These are phyloP conservation scores for Athalia circularis DNA, from an alignment of 2,888 invertebrate genomes.

Conservation along the genomic window DNA sequence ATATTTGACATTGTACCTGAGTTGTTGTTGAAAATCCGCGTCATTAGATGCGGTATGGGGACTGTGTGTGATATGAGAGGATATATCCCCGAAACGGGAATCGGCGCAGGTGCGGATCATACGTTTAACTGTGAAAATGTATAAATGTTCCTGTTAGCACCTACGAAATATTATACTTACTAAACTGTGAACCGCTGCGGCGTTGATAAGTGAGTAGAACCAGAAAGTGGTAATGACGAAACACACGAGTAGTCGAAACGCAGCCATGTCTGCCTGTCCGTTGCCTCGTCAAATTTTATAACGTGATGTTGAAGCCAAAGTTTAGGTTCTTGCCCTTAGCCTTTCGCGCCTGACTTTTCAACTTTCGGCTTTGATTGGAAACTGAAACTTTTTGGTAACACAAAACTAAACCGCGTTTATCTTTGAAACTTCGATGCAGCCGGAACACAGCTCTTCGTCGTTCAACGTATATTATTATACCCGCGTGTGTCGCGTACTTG, in stretches of 20 bases:
- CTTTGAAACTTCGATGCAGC: neutral
- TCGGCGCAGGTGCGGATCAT: neutral
- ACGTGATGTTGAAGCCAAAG: neutral
- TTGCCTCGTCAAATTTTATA: neutral
- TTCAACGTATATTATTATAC: neutral
- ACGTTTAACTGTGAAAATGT: neutral
- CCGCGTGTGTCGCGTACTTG: too few species aligned
- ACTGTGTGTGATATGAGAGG: neutral
- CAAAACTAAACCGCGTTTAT: neutral
- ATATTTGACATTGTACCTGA: slow-evolving; percentile 20
- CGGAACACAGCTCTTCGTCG: neutral
- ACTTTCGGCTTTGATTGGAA: neutral
- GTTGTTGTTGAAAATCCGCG: neutral
- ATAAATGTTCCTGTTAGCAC: neutral
- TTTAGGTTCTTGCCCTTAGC: neutral
- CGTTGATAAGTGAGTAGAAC: slow-evolving; percentile 59
- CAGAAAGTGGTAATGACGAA: slow-evolving; percentile 50
- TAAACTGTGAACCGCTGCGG: slow-evolving; percentile 58
- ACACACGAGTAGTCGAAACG: slow-evolving; percentile 10
- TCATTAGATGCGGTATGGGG: neutral
- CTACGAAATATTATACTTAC: slow-evolving; percentile 52
- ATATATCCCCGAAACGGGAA: neutral
- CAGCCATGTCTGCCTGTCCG: slow-evolving; percentile 15
- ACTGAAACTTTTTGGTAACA: neutral
- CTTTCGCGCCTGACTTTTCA: neutral